Base-by-base conservation (phyloP, 2,797 vertebrate species). In the Macroramphosus scolopax region DNA sequence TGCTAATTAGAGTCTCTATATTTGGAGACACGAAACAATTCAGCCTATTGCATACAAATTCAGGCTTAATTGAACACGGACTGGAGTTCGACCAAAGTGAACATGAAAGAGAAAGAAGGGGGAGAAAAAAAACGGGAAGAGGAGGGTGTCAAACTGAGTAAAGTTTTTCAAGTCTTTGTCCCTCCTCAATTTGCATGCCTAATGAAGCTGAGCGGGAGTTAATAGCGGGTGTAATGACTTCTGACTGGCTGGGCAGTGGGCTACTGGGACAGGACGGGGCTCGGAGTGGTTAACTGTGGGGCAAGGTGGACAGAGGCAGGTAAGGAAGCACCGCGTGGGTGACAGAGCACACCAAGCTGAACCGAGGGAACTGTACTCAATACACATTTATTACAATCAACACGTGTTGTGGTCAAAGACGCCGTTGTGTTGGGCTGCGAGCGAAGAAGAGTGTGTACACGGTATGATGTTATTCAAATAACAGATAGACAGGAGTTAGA, bases 221-320 rank as follows among this genome's bases (percentile, higher is more conserved):
- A 98, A 97, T 97, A 96, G 95, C 75, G 93, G 92, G 93, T 96
- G 92, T 97, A 97, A 97, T 97, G 95, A 94, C 93, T 95, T 96
- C 94, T 96, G 95, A 96, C 93, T 94, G 92, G 91, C 93, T 92
- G 90, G 91, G 71, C 65, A 77, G 55, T 63, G 65, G 69, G 67
- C 71, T 81, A 76, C 63, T 52, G 77, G 80, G 75, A 75, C 70
- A 37, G 38, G 55, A 65, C 49, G 56, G 67, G 59, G 73, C 77
- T 79, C 12, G 1, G 67, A 82, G 53, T 75, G 80, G 77, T 74
- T 75, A 52, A 65, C 66, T 61, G 42, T 74, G 64, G 67, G 74
- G 74, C 49, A 61, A 63, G 60, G 68, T 63, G 79, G 72, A 72
- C 55, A 68, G 69, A 70, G 60, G 67, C 63, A 71, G 57, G 71